Evolutionary conservation across 1,140 invertebrate genomes (phyloP), one percentile per base, ranked within the genome.

Genomic region (Asbolus verrucosus): DNA sequence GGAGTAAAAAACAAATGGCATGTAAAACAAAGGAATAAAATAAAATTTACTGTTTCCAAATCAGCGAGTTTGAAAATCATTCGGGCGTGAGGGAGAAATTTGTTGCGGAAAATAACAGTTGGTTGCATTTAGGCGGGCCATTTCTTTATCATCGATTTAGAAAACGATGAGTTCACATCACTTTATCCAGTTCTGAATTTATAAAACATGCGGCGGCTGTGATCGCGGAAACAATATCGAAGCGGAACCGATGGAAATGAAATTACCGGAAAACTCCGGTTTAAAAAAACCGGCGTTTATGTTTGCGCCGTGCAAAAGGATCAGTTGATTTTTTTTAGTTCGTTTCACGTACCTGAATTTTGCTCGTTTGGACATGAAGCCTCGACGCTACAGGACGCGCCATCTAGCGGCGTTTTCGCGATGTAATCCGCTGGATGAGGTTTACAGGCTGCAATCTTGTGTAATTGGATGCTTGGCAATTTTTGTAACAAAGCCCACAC

Each of bases 11-110:
- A 71, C 66, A 74, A 74, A 74, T 74, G 72, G 69, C 39, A 69
- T 73, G 72, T 71, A 65, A 71, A 74, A 74, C 72, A 71, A 71
- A 74, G 66, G 66, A 74, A 71, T 74, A 71, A 74, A 74, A 71
- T 74, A 69, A 62, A 74, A 74, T 74, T 74, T 74, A 74, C 66
- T 71, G 72, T 66, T 74, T 74, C 69, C 69, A 65, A 67, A 71
- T 74, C 69, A 71, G 43, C 43, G 61, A 50, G 38, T 70, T 71
- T 62, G 63, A 71, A 65, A 74, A 71, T 66, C 71, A 61, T 72
- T 72, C 71, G 71, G 62, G 61, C 69, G 30, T 15, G 43, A 24
- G 21, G 19, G 46, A 69, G 67, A 61, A 65, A 72, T 72, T 66
- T 72, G 67, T 69, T 69, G 62, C 46, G 71, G 70, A 69, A 72